phyloP scores from a whole-genome alignment of 2,797 vertebrate genomes.

The Champsocephalus esox region DNA sequence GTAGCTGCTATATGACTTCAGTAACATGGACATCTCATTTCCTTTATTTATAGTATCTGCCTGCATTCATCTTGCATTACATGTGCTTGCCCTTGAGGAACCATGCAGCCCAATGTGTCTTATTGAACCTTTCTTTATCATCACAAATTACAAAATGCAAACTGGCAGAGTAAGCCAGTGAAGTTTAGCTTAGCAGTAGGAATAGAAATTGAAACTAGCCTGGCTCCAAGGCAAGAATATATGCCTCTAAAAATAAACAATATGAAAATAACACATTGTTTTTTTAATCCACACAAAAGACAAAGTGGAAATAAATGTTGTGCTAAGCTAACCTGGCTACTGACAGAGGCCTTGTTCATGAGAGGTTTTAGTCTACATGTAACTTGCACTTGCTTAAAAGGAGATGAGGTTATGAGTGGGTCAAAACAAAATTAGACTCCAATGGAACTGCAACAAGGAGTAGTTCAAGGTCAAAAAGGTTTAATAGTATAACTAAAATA shows the following conservation, averaged over 20 bases:
- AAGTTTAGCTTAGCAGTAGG: neutral
- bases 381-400: neutral
- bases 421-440: too few species aligned
- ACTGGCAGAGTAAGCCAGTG: neutral
- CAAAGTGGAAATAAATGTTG: neutral
- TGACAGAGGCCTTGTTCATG: neutral
- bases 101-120: constrained; percentile 5
- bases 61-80: constrained; percentile 10
- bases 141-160: neutral
- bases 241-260: neutral
- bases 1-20: constrained; percentile 28
- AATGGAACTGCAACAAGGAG: too few species aligned
- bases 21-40: constrained; percentile 26
- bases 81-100: constrained; percentile 11
- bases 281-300: neutral
- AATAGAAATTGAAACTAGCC: neutral
- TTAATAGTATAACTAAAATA: neutral
- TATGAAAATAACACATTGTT: neutral
- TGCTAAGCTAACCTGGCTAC: neutral
- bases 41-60: constrained; percentile 12
- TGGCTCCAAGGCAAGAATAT: neutral
- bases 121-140: constrained; percentile 8
- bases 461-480: neutral
- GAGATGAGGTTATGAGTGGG: too few species aligned
- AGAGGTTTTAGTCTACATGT: too few species aligned